Evolutionary conservation across 2,888 invertebrate species (phyloP).

Genomic region (Mystacides longicornis): DNA sequence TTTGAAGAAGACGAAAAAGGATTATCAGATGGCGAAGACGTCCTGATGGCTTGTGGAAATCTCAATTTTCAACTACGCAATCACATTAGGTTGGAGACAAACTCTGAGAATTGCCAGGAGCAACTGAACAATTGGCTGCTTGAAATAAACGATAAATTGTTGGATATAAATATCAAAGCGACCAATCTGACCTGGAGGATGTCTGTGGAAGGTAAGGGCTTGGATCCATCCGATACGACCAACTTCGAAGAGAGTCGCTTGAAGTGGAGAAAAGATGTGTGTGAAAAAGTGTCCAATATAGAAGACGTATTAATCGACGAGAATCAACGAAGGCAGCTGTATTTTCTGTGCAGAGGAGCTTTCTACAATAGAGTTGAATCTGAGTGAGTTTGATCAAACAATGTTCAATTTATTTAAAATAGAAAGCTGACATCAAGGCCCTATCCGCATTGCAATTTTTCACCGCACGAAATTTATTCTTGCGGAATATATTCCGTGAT

Average conservation of each 20-base stretch:
- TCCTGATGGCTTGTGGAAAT: neutral
- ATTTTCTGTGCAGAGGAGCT: conserved; percentile 57
- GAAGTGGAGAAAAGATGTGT: conserved; percentile 35
- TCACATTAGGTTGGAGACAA: neutral
- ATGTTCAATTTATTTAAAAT: neutral
- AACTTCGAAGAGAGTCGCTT: conserved; percentile 33
- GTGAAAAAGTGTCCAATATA: conserved; percentile 32
- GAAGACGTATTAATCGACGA: conserved; percentile 31
- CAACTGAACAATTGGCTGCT: conserved; percentile 30
- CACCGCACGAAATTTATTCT: too few species aligned
- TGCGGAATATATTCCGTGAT: too few species aligned
- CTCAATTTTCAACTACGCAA: neutral
- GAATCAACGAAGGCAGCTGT: conserved; percentile 46
- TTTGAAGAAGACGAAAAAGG: neutral
- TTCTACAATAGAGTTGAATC: conserved; percentile 48
- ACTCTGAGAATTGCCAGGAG: neutral
- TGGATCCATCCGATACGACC: conserved; percentile 31
- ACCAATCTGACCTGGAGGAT: conserved; percentile 41
- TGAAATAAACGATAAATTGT: conserved; percentile 34
- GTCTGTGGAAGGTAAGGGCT: conserved; percentile 31
- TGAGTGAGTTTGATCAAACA: conserved; percentile 36
- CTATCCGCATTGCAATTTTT: too few species aligned
- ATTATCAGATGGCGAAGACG: neutral
- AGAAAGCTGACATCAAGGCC: too few species aligned
- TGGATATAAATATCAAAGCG: conserved; percentile 34